Evolutionary conservation across 1,140 invertebrate genomes (phyloP).

Genomic region (Chelonus insularis): DNA sequence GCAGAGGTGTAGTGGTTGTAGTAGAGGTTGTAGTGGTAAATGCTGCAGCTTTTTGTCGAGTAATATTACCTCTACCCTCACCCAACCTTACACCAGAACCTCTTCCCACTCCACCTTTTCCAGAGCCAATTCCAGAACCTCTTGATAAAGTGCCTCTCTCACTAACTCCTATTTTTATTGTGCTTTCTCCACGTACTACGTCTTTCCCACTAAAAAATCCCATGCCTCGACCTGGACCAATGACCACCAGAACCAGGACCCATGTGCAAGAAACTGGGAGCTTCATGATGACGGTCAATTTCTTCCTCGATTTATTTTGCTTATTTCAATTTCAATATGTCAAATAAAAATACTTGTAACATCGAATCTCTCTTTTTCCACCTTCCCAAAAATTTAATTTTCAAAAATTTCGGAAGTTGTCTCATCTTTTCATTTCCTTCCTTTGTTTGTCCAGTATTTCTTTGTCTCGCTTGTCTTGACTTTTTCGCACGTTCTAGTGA

Average conservation of each 20-base stretch:
- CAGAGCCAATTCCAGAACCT: slow-evolving; percentile 24
- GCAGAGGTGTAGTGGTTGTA: slow-evolving; percentile 40
- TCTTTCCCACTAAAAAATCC: slow-evolving; percentile 35
- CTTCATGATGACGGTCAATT: no score
- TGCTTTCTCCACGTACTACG: slow-evolving; percentile 46
- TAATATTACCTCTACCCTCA: slow-evolving; percentile 49
- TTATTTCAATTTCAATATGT: no score
- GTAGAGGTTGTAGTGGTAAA: slow-evolving; percentile 43
- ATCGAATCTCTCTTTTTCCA: no score
- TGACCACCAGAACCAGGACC: slow-evolving; percentile 23
- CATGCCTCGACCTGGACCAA: slow-evolving; percentile 28
- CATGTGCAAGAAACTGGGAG: no score
- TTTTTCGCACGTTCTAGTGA: no score
- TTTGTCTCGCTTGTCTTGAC: no score
- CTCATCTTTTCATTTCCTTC: no score
- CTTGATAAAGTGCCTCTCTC: slow-evolving; percentile 38
- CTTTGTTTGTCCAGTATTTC: no score
- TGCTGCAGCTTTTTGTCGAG: slow-evolving; percentile 41
- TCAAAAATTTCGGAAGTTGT: no score
- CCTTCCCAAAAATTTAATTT: no score
- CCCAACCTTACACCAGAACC: slow-evolving; percentile 49
- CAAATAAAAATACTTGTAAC: no score
- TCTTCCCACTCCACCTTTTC: slow-evolving; percentile 33
- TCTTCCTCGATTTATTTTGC: no score
- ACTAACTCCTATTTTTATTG: slow-evolving; percentile 50